phyloP scores from a whole-genome alignment of 1,140 invertebrate genomes.

The Hesperophylax magnus region DNA sequence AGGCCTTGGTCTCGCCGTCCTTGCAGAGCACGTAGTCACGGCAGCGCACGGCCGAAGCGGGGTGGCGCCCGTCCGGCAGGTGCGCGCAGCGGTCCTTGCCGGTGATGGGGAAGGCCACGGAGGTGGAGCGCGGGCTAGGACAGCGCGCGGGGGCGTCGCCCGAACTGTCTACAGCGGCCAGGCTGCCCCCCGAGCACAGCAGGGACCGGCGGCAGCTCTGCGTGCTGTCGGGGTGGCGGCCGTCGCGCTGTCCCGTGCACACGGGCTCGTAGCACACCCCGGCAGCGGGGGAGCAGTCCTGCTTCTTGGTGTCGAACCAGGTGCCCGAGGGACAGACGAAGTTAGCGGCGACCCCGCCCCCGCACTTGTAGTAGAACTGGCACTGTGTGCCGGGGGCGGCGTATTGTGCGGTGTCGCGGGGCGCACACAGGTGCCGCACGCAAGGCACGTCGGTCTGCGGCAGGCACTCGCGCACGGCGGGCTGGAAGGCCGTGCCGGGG shows the following conservation, averaged over 20 bases:
- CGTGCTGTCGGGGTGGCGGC: conserved; percentile 61
- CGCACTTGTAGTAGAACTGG: conserved; percentile 72
- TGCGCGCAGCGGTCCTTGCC: conserved; percentile 47
- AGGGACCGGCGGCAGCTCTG: conserved; percentile 61
- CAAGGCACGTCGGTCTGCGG: conserved; percentile 61
- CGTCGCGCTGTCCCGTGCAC: conserved; percentile 63
- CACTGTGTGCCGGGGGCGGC: conserved; percentile 65
- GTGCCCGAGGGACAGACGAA: conserved; percentile 62
- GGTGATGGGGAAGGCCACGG: conserved; percentile 51
- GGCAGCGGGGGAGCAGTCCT: conserved; percentile 54
- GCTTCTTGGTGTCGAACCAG: conserved; percentile 59
- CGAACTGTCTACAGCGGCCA: conserved; percentile 56
- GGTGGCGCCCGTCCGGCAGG: conserved; percentile 57
- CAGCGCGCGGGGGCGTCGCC: conserved; percentile 45
- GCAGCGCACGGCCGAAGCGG: conserved; percentile 64
- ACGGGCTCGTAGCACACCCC: conserved; percentile 64
- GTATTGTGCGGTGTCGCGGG: conserved; percentile 62
- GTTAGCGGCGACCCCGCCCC: conserved; percentile 63
- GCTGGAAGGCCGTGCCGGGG: conserved; percentile 63
- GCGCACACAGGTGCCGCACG: conserved; percentile 62
- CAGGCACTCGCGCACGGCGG: conserved; percentile 63
- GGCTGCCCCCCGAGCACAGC: conserved; percentile 60
- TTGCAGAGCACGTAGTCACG: conserved; percentile 52
- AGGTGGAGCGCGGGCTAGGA: conserved; percentile 49
- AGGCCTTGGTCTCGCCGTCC: conserved; percentile 49